phyloP scores from a whole-genome alignment of 2,888 invertebrate species.

The Trissoscelio sp. region DNA sequence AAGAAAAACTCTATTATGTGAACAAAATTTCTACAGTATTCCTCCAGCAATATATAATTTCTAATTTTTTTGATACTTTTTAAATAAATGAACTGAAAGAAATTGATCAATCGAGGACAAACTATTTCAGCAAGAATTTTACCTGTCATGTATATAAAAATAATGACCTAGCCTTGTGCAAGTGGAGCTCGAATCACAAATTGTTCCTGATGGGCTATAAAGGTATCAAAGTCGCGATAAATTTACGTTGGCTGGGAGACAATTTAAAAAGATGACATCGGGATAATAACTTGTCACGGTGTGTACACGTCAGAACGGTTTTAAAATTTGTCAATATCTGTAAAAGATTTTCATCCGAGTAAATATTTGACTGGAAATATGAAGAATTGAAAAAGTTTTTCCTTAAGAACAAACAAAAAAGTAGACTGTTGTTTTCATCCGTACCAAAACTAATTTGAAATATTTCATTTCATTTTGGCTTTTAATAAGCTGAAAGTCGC shows the following conservation, averaged over 20 bases:
- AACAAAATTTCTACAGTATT: constrained; percentile 8
- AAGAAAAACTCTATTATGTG: constrained; percentile 10
- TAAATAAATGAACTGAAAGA: no score
- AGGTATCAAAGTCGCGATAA: constrained; percentile 13
- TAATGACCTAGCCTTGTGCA: not conserved
- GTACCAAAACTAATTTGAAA: no score
- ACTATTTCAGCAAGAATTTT: no score
- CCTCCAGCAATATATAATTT: not conserved
- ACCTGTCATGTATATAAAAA: not conserved
- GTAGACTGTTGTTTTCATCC: no score
- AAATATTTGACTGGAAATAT: constrained; percentile 1
- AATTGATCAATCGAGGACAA: no score
- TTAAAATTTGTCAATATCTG: not conserved
- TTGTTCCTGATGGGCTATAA: constrained; percentile 8
- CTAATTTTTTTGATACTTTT: no score
- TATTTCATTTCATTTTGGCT: no score
- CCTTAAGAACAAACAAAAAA: not conserved
- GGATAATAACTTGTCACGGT: not conserved
- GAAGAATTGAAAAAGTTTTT: not conserved
- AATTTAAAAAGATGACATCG: constrained; percentile 5
- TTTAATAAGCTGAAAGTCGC: no score
- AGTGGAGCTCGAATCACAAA: not conserved
- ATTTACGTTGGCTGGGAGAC: not conserved
- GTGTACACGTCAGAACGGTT: not conserved
- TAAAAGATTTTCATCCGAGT: not conserved